phyloP scores from a whole-genome alignment of 2,113 vertebrate genomes.

The Fulmarus glacialis region DNA sequence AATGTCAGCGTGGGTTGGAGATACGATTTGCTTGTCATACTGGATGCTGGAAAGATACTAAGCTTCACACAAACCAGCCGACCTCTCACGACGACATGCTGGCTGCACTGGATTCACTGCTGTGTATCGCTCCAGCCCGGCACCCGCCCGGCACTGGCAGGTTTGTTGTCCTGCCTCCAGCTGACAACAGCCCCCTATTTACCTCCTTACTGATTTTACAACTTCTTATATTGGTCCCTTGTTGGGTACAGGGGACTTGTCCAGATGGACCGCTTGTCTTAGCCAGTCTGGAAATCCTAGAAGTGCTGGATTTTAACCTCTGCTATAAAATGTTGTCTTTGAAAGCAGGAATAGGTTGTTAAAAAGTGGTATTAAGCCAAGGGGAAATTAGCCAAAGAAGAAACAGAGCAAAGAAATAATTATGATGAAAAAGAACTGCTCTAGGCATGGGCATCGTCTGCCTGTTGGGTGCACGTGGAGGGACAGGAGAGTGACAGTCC shows the following conservation, averaged over 20 bases:
- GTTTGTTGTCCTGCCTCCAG: no score
- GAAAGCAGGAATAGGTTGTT: background rate
- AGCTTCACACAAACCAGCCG: accelerated
- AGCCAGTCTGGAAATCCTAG: background rate
- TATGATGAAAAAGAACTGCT: background rate
- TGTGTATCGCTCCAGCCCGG: accelerated
- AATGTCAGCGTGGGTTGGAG: background rate
- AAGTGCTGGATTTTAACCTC: background rate
- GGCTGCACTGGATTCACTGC: background rate
- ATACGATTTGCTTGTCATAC: background rate
- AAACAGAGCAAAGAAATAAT: background rate
- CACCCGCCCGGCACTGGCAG: background rate
- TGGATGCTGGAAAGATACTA: background rate
- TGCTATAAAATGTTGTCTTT: background rate
- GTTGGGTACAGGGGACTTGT: background rate
- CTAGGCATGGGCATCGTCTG: background rate
- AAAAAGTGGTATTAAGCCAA: background rate
- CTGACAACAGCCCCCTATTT: background rate
- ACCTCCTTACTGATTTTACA: background rate
- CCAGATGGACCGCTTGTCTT: background rate
- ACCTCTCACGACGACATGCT: accelerated
- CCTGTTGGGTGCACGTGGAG: background rate
- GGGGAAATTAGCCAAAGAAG: background rate
- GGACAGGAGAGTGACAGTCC: no score
- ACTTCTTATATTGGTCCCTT: background rate